Evolutionary conservation across 2,888 invertebrate species (phyloP), one percentile per base, ranked within the genome.

Genomic region (Teleogryllus oceanicus): DNA sequence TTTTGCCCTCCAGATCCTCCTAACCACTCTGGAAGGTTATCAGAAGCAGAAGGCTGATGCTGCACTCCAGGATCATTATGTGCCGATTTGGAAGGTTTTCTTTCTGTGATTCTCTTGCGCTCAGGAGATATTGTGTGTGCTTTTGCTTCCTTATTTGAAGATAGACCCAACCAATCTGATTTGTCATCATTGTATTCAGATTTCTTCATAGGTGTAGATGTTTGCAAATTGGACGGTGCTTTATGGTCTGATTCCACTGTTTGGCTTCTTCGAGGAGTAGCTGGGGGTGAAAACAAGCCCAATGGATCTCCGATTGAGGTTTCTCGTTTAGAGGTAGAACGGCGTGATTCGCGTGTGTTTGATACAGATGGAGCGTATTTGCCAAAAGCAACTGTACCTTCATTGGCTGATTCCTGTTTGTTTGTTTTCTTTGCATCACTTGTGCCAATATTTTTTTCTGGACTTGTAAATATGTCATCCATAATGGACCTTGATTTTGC

Each of bases 281-380:
- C n/a, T 50, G 75, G 24, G 12, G 81, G 49, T 21, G 79, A 50
- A 24, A 81, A 81, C 4, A 81, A 49, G n/a, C 81, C 81, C 49
- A 81, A 51, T 12, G 81, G 81, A 81, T 81, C 79, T 62, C 74
- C 75, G 8, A 79, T 11, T 20, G 76, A 49, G 16, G 80, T 78
- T 8, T 50, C 74, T 21, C 78, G 74, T 51, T 76, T 62, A 3
- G 49, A 20, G 11, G 12, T 75, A 18, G 80, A 16, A 51, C 76
- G 76, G 10, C 81, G 76, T 49, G 80, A 80, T 16, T 78, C 75
- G 13, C 76, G 5, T 37, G 75, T 24, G 8, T 50, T 77, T 49
- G 80, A 51, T 49, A 81, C 75, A 50, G 81, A 81, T 12, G 81
- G 81, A 49, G 81, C 74, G 51, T 81, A 81, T 24, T 77, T 80